A percentile compares a stretch with the other conserved stretches of the same genome.
phyloP scores from a whole-genome alignment of 2,113 vertebrate species.

The Petromus typicus region DNA sequence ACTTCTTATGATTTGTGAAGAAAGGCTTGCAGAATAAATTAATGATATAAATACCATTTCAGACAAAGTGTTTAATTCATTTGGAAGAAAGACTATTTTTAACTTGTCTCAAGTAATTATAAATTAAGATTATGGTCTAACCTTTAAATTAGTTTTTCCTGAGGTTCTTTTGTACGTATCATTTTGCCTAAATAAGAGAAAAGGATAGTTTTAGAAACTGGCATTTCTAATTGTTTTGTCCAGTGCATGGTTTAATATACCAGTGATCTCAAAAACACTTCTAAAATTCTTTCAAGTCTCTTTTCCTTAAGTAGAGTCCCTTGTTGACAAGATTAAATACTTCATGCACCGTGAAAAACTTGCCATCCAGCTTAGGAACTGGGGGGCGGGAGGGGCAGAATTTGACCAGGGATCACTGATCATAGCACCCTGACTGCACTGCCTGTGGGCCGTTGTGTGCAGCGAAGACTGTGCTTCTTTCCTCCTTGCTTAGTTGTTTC shows the following conservation, averaged over 20 bases:
- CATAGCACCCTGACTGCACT: background rate
- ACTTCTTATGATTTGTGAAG: constrained; percentile 38
- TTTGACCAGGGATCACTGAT: background rate
- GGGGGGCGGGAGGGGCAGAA: background rate
- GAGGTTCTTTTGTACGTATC: background rate
- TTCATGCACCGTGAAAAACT: background rate
- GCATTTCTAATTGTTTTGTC: constrained; percentile 61
- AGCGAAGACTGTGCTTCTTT: background rate
- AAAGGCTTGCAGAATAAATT: constrained; percentile 65
- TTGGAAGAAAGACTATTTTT: constrained; percentile 68
- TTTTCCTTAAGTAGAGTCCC: constrained; percentile 1
- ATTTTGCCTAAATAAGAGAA: constrained; percentile 60
- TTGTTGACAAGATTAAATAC: constrained; percentile 24
- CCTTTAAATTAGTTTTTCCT: constrained; percentile 67
- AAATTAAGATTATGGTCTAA: constrained; percentile 58
- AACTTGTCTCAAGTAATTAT: constrained; percentile 62
- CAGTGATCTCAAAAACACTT: background rate
- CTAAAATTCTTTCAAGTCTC: constrained; percentile 19
- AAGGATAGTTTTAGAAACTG: constrained; percentile 11
- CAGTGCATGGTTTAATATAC: background rate
- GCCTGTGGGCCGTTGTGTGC: background rate
- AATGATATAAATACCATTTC: constrained; percentile 55
- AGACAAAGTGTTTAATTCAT: constrained; percentile 56
- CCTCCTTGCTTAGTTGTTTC: background rate
- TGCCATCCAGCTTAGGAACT: background rate